Base-by-base conservation (phyloP, 2,113 vertebrate genomes). In the Gymnorhina tibicen region DNA sequence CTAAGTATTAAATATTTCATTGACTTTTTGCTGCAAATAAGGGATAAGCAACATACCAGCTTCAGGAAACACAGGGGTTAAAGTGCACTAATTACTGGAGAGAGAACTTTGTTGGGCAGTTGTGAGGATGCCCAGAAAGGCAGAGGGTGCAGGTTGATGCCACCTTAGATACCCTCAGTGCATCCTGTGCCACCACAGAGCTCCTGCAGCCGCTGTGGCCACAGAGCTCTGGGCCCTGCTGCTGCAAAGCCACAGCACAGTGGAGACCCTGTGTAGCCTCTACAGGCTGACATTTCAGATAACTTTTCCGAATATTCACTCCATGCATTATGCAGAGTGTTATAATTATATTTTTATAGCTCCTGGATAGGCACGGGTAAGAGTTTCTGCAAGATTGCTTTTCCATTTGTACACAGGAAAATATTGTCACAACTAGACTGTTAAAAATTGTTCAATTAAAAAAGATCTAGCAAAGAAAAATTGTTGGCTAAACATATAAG, bases 381-480 rank as follows among this genome's bases (percentile, higher is more conserved):
- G 24, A 68, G 83, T 75, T 95, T 84, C 91, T 92, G 69, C 35
- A 55, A 87, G 91, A 90, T 5, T 88, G 59, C 59, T 80, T 83
- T 73, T 58, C 46, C 50, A 24, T 80, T 91, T 50, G 55, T 74
- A 55, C 27, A 55, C 33, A 79, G 64, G 68, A 84, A 94, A 93
- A 49, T 53, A 76, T 53, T 76, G 75, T 77, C 47, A 32, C 42
- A 84, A 67, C 24, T 4, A 22, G 33, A 55, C 47, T 1, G 20
- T 70, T 89, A 91, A 93, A 97, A 91, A 92, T n/a, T 62, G 79
- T 32, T 92, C 76, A 63, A 17, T 93, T 96, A 90, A 33, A 80
- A 80, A 91, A 67, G 72, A 74, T 59, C 52, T 33, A 86, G 55
- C 22, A 55, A 85, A 78, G 64, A 89, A 80, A 83, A 87, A n/a